Evolutionary conservation across 1,140 invertebrate genomes (phyloP), one percentile per base, ranked within the genome.

Genomic region (Dolichoris vasculosae): DNA sequence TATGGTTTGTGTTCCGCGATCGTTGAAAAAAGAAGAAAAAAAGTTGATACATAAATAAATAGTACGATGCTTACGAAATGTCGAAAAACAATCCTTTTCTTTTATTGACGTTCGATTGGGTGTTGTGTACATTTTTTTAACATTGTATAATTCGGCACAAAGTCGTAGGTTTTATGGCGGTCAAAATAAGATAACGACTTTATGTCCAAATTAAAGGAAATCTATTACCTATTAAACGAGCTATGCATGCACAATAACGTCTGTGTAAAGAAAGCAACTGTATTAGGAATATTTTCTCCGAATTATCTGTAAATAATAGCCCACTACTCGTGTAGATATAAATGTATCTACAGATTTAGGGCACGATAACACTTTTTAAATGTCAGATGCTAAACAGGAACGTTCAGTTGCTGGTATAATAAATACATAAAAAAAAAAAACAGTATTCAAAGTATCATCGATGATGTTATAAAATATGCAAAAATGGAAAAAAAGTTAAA

Each of bases 141-240:
- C 51, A 32, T 6, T 63, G 1, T 55, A 7, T 7, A 26, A 82
- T 55, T 73, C 17, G 32, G 32, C 13, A 30, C 46, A 73, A 82
- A 73, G 81, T 83, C 51, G 81, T 83, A 2, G 26, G 43, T 67
- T 84, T 84, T 84, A 84, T 76, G 6, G 75, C 83, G 83, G 75
- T 84, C 73, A 69, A 35, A 11, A 69, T 78, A 69, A 78, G 67
- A 51, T 75, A 8, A 17, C 75, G 63, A 78, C 75, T 59, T 84
- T 63, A 26, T 63, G n/a, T 69, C 40, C 40, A 15, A 2, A 26
- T 73, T 43, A 13, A 43, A 26, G 26, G 2, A 43, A 40, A 43
- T 73, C 17, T 20, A 43, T 73, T 73, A 4, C 43, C 23, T 43
- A 43, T 6, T 20, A 26, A 46, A 46, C 8, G 35, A 26, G 15